A percentile compares a stretch with the other conserved stretches of the same genome.
Conservation (phyloP, 2,888 invertebrate genomes). For the Cephus pulcher region DNA sequence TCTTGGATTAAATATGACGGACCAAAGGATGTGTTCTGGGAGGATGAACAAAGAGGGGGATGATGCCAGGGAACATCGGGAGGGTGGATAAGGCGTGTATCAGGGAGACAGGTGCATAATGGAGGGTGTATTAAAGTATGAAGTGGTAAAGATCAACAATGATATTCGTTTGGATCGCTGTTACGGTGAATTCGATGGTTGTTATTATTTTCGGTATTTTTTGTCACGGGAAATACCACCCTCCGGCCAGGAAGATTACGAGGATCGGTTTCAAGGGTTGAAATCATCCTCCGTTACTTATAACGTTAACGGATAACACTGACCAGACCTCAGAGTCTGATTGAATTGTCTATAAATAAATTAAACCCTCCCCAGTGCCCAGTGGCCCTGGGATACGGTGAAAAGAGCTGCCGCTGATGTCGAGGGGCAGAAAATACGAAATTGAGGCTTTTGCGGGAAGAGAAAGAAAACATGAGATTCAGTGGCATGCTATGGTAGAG, state of each 20-base stretch:
- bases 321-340: slow-evolving; percentile 24
- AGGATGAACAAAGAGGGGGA: slow-evolving; percentile 20
- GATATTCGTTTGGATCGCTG: background rate
- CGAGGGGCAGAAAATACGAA: background rate
- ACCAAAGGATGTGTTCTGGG: slow-evolving; percentile 26
- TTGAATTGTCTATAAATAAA: slow-evolving; percentile 29
- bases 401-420: background rate
- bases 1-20: slow-evolving; percentile 59
- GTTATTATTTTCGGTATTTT: background rate
- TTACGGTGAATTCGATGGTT: background rate
- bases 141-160: background rate
- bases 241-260: background rate
- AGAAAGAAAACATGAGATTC: background rate
- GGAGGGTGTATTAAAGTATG: slow-evolving; percentile 2
- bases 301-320: background rate
- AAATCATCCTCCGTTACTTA: background rate
- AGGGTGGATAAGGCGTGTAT: slow-evolving; percentile 25
- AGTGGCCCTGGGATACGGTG: background rate
- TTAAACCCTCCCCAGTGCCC: slow-evolving; percentile 12
- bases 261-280: background rate
- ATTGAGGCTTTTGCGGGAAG: background rate
- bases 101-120: slow-evolving; percentile 39
- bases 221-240: background rate
- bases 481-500: background rate
- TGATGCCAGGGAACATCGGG: slow-evolving; percentile 27